Evolutionary conservation across 2,888 invertebrate species (phyloP), one percentile per base, ranked within the genome.

Genomic region (Exocentrus adspersus): DNA sequence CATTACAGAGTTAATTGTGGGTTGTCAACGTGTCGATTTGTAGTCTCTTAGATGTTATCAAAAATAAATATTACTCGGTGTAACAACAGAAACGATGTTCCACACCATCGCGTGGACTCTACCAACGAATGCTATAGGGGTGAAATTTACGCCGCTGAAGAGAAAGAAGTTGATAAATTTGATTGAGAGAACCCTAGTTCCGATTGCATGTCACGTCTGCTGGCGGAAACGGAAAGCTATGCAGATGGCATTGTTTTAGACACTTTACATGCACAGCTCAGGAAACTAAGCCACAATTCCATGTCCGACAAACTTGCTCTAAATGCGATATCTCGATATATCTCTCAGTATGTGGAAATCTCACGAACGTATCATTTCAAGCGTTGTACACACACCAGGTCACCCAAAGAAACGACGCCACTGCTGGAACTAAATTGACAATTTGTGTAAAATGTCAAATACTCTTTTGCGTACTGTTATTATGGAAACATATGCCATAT

Each of bases 21-120:
- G 82, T 81, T 83, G 82, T 82, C 83, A 82, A 82, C 81, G 83
- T 82, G 83, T 83, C 83, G 82, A 83, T 83, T 82, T 82, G 82
- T 82, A 79, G 80, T 78, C 79, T 77, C 75, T 75, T 74, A 80
- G 82, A 82, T 82, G 73, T 74, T 82, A 83, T 83, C 83, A 80
- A 80, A 81, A 81, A 82, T 83, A 82, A 82, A 83, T 82, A 83
- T 81, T 82, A 81, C 79, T 79, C 79, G 80, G 76, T 77, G 78
- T 78, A 79, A 79, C 76, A 77, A 80, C 78, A 77, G 80, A 80
- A 79, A 79, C 78, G 78, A 74, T 75, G 73, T 76, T 76, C 61
- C 67, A 62, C 46, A 59, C 62, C 46, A 41, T 21, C 64, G 56
- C 53, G 65, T 68, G 69, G 71, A 63, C 75, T 73, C 71, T 75